Conservation (phyloP, 1,140 invertebrate genomes). For the Drosophila pachea region DNA sequence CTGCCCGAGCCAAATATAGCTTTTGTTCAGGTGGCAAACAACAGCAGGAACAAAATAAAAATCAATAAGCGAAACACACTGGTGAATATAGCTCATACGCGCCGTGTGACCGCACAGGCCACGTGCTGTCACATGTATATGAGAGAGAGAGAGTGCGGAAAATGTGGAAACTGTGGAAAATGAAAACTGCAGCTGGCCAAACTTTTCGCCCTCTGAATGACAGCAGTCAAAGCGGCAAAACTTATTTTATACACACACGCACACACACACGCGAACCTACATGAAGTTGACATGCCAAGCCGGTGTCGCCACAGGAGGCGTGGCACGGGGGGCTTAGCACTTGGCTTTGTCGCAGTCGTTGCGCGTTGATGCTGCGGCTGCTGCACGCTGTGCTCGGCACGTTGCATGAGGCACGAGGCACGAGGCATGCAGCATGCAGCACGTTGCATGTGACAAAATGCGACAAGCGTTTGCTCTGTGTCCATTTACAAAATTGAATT, state of each 20-base stretch:
- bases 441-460: conserved; percentile 64
- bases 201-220: conserved; percentile 23
- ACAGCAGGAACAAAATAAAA: conserved; percentile 10
- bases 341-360: conserved; percentile 9
- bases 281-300: conserved; percentile 39
- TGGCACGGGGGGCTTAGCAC: not conserved
- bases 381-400: conserved; percentile 14
- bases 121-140: not conserved
- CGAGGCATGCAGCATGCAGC: conserved; percentile 3
- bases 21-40: not conserved
- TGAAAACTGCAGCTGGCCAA: conserved; percentile 28
- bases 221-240: conserved; percentile 39
- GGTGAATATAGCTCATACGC: conserved; percentile 31
- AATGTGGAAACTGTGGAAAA: conserved; percentile 4
- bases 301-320: conserved; percentile 15
- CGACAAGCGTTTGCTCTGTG: conserved; percentile 40
- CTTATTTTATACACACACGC: conserved; percentile 27
- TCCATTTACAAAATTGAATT: conserved; percentile 69
- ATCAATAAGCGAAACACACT: conserved; percentile 29
- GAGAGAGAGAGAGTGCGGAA: not conserved
- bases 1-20: conserved; percentile 15
- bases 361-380: not conserved
- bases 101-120: conserved; percentile 16
- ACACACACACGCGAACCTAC: not conserved
- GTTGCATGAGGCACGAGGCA: conserved; percentile 51